Base-by-base conservation (phyloP, 2,113 vertebrate species). In the Thunnus thynnus region DNA sequence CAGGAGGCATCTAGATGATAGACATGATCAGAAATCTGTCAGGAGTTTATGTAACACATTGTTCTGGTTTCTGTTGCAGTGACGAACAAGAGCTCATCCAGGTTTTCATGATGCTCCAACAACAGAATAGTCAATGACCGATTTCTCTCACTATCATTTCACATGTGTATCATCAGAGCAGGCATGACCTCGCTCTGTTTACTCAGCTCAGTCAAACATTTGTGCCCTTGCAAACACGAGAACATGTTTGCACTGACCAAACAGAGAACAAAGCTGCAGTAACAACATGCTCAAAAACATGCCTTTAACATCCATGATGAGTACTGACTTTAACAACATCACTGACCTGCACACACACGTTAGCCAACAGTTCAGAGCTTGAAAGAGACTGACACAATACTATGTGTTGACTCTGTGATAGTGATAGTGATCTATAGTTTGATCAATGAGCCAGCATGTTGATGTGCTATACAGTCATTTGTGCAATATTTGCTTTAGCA, bases 231-330 rank as follows among this genome's bases (percentile, higher is more conserved):
- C 14, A 44, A 17, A 62, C 72, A 56, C 63, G 55, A 48, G 46
- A 60, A 30, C 54, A 76, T 76, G 80, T 87, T 76, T 63, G 22
- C 70, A 4, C 65, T 57, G 44, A 51, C 30, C 12, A 68, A 67
- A 82, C 57, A 73, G 25, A 74, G n/a, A 0, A 0, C 32, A 22
- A 5, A 30, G 57, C 48, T 13, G 1, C 3, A 5, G 3, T 1
- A 16, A 14, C 25, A 41, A 52, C 47, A 36, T 22, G 55, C 25
- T 22, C 51, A 5, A 13, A 18, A 8, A 69, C 25, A 56, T 47
- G 64, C 47, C 20, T 17, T 20, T 5, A 3, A 22, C 25, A 17
- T 62, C 5, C 3, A 1, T 5, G 57, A 7, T 4, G 18, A 30
- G 1, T 27, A 50, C 11, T 56, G 57, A 54, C 32, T 50, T 61